Base-by-base conservation (phyloP, 2,113 vertebrate species). In the Catharus minimus region DNA sequence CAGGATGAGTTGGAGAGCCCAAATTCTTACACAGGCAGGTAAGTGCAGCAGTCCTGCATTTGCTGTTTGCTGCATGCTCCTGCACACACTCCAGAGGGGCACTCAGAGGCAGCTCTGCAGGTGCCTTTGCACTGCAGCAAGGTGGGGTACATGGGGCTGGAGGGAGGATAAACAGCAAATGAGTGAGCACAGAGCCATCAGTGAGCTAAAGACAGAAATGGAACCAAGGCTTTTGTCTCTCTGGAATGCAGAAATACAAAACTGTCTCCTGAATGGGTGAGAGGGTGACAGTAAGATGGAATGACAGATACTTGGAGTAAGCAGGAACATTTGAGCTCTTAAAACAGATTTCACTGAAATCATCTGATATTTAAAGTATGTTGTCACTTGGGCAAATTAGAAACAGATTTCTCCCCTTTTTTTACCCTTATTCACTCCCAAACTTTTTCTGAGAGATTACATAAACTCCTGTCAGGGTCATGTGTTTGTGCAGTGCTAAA, bases 181-280 rank as follows among this genome's bases (percentile, higher is more conserved):
- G 39, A 50, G 32, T 9, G 50, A 44, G 32, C 53, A 16, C 8
- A 58, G 39, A 11, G 23, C 20, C 0, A 0, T 50, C 12, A 14
- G 22, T 32, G 52, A 80, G 6, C 47, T 50, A 15, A 74, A 73
- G 33, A 22, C 43, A 89, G 65, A 62, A 91, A 56, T 3, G 15
- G 52, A 58, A 23, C 22, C 50, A 10, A 74, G 60, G 19, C 13
- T 81, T 77, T 78, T 38, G 33, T 64, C 32, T 11, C 15, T 57
- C 58, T 15, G 32, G 21, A 22, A 24, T 67, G 65, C 47, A 84
- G 57, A 88, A 88, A 56, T 61, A 49, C 4, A 38, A 43, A 19
- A 7, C 17, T 72, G 3, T 15, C 55, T 86, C 43, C 56, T 43
- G 60, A 83, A 32, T 55, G 56, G 22, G 19, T 56, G 46, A 86